These are phyloP conservation scores for Limosa lapponica DNA, from an alignment of 2,797 vertebrate species.

Conservation along the genomic window DNA sequence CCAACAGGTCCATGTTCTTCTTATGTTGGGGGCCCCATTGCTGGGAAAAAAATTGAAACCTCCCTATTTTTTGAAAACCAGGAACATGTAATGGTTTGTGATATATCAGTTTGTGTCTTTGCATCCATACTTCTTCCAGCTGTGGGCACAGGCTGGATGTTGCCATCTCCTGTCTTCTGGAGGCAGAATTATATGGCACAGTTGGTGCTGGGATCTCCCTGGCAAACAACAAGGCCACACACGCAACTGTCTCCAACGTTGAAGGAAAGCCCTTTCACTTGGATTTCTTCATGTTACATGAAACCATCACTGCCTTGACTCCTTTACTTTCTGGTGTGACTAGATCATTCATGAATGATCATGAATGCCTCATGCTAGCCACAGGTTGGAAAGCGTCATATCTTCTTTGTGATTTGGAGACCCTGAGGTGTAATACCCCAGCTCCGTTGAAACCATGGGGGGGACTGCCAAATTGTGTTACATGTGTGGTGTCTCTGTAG, in stretches of 20 bases:
- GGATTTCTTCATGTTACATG: not conserved
- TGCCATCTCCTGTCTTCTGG: not conserved
- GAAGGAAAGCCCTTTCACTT: not conserved
- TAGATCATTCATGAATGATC: no score
- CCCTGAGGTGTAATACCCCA: rapidly evolving
- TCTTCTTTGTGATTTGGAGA: not conserved
- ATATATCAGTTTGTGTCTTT: not conserved
- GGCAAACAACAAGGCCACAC: not conserved
- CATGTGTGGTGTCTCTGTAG: rapidly evolving
- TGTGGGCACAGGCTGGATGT: not conserved
- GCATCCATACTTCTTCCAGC: not conserved
- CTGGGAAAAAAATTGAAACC: not conserved
- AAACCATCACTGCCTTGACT: not conserved
- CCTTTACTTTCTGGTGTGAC: not conserved
- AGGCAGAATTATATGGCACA: not conserved
- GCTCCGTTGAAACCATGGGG: rapidly evolving
- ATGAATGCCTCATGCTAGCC: rapidly evolving
- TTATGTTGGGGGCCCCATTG: not conserved
- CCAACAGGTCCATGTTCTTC: not conserved
- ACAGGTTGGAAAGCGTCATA: not conserved
- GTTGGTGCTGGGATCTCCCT: not conserved
- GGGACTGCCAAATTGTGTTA: not conserved
- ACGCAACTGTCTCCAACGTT: rapidly evolving
- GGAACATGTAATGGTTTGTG: not conserved
- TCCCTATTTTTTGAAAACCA: not conserved